Conservation (phyloP, 2,113 vertebrate species). For the Recurvirostra avosetta region DNA sequence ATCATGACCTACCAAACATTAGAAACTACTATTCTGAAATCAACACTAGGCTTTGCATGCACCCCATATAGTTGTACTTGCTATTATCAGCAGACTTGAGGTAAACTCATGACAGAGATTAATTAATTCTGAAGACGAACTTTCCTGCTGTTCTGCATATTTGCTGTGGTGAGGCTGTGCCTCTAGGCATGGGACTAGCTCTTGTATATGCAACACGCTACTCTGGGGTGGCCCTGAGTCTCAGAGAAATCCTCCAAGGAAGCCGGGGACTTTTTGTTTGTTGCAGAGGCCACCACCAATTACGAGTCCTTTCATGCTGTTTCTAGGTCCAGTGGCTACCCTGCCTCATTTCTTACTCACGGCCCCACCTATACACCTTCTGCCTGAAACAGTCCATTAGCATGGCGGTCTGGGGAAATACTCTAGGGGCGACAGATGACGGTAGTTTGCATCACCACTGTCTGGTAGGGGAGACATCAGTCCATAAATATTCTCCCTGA, state of each 20-base stretch:
- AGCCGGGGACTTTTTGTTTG: neutral
- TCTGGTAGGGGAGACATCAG: neutral
- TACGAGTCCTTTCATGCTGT: neutral
- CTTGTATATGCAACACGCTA: neutral
- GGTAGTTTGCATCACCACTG: fast-evolving
- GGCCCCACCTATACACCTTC: neutral
- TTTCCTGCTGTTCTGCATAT: neutral
- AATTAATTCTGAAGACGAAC: neutral
- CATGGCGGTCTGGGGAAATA: neutral
- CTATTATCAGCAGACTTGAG: neutral
- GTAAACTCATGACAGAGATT: fast-evolving
- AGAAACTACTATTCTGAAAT: neutral
- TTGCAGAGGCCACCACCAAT: neutral
- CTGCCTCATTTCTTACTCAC: neutral
- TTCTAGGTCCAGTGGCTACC: neutral
- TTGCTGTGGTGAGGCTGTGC: neutral
- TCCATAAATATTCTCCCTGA: neutral
- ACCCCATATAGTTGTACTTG: fast-evolving
- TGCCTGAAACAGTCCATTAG: neutral
- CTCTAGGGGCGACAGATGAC: neutral
- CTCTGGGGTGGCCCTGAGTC: neutral
- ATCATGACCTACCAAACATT: neutral
- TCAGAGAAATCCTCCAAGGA: neutral
- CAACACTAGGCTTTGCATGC: neutral
- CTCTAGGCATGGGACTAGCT: neutral